Evolutionary conservation across 1,140 invertebrate species (phyloP).

Genomic region (Ruditapes philippinarum): DNA sequence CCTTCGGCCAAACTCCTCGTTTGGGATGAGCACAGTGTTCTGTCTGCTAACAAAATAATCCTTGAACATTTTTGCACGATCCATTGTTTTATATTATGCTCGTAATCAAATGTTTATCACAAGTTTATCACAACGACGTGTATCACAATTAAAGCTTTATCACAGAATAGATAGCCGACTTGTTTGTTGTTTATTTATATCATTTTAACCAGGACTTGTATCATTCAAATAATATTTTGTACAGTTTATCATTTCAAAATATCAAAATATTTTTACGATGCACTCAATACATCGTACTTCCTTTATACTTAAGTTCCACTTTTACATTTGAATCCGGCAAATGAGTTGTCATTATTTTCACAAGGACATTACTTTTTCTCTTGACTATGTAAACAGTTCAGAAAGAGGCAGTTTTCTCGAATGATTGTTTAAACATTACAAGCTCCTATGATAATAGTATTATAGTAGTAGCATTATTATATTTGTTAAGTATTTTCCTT

Average conservation of each 20-base stretch:
- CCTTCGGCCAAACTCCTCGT: slow-evolving; percentile 75
- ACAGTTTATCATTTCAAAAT: background rate
- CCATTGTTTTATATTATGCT: slow-evolving; percentile 69
- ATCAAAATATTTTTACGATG: too few species aligned
- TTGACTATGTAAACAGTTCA: too few species aligned
- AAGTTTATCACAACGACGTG: slow-evolving; percentile 17
- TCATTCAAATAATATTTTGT: background rate
- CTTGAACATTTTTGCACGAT: slow-evolving; percentile 77
- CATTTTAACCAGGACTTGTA: background rate
- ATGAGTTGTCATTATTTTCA: too few species aligned
- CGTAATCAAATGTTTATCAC: background rate
- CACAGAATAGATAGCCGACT: background rate
- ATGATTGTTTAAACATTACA: too few species aligned
- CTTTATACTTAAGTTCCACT: too few species aligned
- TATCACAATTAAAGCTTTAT: slow-evolving; percentile 15
- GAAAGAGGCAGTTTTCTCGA: too few species aligned
- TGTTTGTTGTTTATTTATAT: background rate
- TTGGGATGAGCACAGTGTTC: slow-evolving; percentile 78
- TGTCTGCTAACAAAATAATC: slow-evolving; percentile 81
- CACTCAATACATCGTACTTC: too few species aligned
- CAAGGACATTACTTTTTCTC: too few species aligned
- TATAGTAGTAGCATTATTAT: too few species aligned
- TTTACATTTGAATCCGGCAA: too few species aligned
- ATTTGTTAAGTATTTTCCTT: too few species aligned
- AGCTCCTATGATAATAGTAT: too few species aligned